phyloP scores from a whole-genome alignment of 2,797 vertebrate species.

The Bradypodion ventrale region DNA sequence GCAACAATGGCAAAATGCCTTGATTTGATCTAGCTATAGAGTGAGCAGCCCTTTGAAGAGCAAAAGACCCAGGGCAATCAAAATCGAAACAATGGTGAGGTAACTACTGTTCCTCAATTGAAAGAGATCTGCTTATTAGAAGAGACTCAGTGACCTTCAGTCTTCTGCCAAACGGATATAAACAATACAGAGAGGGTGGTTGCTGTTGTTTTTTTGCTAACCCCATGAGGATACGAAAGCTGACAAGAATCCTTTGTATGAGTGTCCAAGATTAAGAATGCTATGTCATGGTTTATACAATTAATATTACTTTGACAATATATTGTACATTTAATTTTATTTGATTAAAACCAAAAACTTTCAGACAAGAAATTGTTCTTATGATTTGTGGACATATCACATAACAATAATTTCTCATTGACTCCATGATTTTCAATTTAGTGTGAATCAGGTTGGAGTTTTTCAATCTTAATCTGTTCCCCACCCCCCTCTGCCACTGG shows the following conservation, averaged over 20 bases:
- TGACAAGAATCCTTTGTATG: slow-evolving; percentile 39
- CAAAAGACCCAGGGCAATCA: slow-evolving; percentile 36
- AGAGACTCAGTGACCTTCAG: slow-evolving; percentile 63
- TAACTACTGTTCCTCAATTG: slow-evolving; percentile 51
- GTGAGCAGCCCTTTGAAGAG: slow-evolving; percentile 3
- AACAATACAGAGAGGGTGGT: slow-evolving; percentile 65
- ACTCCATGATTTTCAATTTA: no score
- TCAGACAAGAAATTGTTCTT: slow-evolving; percentile 11
- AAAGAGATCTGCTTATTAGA: slow-evolving; percentile 61
- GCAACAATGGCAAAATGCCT: neutral
- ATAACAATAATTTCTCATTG: no score
- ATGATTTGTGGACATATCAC: neutral
- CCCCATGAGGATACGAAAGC: slow-evolving; percentile 46
- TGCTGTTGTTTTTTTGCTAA: slow-evolving; percentile 47
- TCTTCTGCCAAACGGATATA: slow-evolving; percentile 54
- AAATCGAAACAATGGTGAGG: slow-evolving; percentile 45
- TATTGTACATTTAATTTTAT: slow-evolving; percentile 46
- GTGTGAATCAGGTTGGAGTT: no score
- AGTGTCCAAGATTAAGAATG: slow-evolving; percentile 6
- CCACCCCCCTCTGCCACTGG: no score
- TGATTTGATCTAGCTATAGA: neutral
- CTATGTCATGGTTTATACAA: slow-evolving; percentile 44
- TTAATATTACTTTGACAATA: slow-evolving; percentile 53
- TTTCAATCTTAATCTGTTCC: no score
- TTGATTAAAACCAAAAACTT: slow-evolving; percentile 37